Conservation (phyloP, 2,888 invertebrate species). For the Tetheella fluctuosa region DNA sequence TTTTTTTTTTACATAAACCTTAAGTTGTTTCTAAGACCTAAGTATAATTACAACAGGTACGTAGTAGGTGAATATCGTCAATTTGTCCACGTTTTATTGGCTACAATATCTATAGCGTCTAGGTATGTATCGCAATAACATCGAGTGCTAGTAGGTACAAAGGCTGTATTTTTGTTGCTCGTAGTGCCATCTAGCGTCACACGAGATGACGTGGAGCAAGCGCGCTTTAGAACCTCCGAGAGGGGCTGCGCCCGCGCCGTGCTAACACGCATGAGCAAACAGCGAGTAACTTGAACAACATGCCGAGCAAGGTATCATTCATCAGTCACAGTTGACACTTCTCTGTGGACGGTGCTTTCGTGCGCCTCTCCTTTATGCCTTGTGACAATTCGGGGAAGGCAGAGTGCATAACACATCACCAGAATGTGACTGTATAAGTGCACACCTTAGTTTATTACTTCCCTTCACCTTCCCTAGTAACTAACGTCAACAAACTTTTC, state of each 20-base stretch:
- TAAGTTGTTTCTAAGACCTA: too few relatives aligned
- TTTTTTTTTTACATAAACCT: too few relatives aligned
- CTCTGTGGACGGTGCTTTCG: slow-evolving; percentile 61
- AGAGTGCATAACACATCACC: slow-evolving; percentile 68
- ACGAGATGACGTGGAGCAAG: slow-evolving; percentile 24
- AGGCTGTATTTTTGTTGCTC: slow-evolving; percentile 15
- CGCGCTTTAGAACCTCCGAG: slow-evolving; percentile 40
- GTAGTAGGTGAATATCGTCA: too few relatives aligned
- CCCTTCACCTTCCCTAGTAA: slow-evolving; percentile 68
- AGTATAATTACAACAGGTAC: too few relatives aligned
- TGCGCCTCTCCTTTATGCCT: slow-evolving; percentile 58
- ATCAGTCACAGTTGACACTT: slow-evolving; percentile 67
- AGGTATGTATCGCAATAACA: too few relatives aligned
- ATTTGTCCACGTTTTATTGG: background rate
- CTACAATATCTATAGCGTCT: too few relatives aligned
- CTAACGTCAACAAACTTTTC: slow-evolving; percentile 69
- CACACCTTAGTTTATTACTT: slow-evolving; percentile 61
- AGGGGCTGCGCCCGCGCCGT: slow-evolving; percentile 39
- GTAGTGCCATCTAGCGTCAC: slow-evolving; percentile 40
- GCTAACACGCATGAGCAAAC: slow-evolving; percentile 55
- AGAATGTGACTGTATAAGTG: slow-evolving; percentile 79
- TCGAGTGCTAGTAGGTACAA: slow-evolving; percentile 4
- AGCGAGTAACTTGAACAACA: slow-evolving; percentile 57
- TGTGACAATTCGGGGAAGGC: slow-evolving; percentile 61
- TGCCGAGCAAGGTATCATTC: slow-evolving; percentile 50